Evolutionary conservation across 2,797 vertebrate genomes (phyloP), one percentile per base, ranked within the genome.

Genomic region (Otolemur crassicaudatus): DNA sequence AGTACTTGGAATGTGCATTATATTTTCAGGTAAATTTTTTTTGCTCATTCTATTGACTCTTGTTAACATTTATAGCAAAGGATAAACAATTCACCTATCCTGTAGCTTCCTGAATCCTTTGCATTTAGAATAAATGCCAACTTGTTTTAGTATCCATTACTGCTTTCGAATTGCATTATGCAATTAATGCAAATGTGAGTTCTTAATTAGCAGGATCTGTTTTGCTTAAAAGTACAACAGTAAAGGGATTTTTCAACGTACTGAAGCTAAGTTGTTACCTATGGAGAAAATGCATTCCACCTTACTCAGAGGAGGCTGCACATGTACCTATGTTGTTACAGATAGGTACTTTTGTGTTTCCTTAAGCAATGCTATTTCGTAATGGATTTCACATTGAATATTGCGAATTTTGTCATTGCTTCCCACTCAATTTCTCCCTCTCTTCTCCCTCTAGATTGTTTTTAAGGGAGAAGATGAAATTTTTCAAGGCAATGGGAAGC

Each of bases 211-310:
- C 82, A 95, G 87, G 56, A 77, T 90, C 80, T 96, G 75, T 91
- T 97, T 97, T 95, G 77, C 93, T 96, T 76, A 90, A 96, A 90
- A 53, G 90, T 91, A 49, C 84, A 96, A 79, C 40, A 92, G 89
- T 73, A 79, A 81, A 90, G 79, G 79, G 67, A 75, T 37, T 92
- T 91, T 96, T 97, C 94, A 90, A 76, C 56, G 56, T 79, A 25
- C 85, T 98, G 97, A 97, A 98, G 97, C 97, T 98, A 97, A 98
- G 97, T 97, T 98, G 95, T 97, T 98, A 97, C 94, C 96, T 97
- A 95, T 94, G 94, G 91, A 96, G 89, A 93, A 96, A 94, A 96
- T 86, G 96, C 90, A 97, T 98, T 98, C 96, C 95, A 96, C 96
- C 96, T 97, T 84, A 91, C 72, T 96, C 34, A 97, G 84, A 96